A percentile compares a stretch with the other conserved stretches of the same genome.
Evolutionary conservation across 2,113 vertebrate species (phyloP).

Genomic region (Oreocharis arfaki): DNA sequence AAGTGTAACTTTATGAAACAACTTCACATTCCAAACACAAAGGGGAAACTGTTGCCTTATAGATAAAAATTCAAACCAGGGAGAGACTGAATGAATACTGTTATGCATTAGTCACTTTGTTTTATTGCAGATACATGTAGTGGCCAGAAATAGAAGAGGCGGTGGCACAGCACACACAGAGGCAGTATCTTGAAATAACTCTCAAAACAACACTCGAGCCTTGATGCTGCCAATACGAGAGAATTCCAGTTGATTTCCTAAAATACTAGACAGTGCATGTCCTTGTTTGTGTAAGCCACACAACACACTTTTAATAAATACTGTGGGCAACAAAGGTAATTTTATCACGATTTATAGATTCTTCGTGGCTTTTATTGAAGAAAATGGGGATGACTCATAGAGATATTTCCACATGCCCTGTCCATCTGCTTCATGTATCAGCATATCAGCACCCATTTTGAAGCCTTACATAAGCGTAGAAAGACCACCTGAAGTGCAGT

Average conservation of each 20-base stretch:
- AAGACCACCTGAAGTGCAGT: neutral
- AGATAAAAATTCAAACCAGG: neutral
- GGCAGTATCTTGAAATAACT: neutral
- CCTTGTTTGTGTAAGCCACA: neutral
- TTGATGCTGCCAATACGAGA: neutral
- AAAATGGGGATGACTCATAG: neutral
- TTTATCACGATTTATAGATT: neutral
- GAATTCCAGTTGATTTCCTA: neutral
- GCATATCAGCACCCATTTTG: neutral
- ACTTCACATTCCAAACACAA: neutral
- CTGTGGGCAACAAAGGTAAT: neutral
- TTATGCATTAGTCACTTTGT: neutral
- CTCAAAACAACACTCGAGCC: neutral
- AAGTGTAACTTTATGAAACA: neutral
- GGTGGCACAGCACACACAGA: neutral
- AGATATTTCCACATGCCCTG: neutral
- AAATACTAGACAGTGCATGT: neutral
- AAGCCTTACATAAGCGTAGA: fast-evolving
- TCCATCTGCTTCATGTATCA: neutral
- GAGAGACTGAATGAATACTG: neutral
- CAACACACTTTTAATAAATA: neutral
- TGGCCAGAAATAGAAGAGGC: neutral
- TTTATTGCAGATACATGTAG: neutral
- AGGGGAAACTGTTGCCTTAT: neutral
- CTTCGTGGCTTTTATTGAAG: neutral